Base-by-base conservation (phyloP, 2,797 vertebrate genomes). In the Iguana delicatissima region DNA sequence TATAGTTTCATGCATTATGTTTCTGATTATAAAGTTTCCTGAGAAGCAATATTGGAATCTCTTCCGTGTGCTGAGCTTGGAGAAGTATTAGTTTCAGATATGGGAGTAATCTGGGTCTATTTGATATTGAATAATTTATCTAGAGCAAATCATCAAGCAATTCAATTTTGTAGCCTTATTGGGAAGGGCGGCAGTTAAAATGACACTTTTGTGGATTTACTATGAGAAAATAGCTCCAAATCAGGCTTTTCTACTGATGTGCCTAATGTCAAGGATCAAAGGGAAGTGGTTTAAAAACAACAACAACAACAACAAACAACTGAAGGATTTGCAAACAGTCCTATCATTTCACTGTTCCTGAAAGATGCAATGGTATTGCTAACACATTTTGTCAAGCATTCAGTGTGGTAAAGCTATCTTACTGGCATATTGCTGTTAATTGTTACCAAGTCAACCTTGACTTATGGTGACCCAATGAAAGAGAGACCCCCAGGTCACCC, bases 51-150 rank as follows among this genome's bases (percentile, higher is more conserved):
- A 82, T 29, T 80, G 50, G 46, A 55, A 72, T 82, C 52, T 86
- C 22, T 52, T 86, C 29, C n/a, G 29, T 35, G 7, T 74, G 50
- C 64, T 81, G 22, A 81, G 35, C 67, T 42, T 89, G 69, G 32
- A 73, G 52, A 82, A 67, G 38, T 81, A 57, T 86, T 81, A 35
- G 46, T 67, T 89, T 35, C 77, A 76, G 20, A 42, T 55, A 72
- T 8, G 35, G 55, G 46, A 46, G n/a, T 67, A 38, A 55, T 86
- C 76, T 80, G 50, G 38, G 67, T 74, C 55, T 74, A n/a, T 82
- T 90, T 90, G 79, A 82, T 73, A 73, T 35, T 86, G 77, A 90
- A 90, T 86, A 72, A 90, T 90, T 90, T 86, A 90, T 86, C 77
- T 86, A 85, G 55, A 86, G 55, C 55, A 86, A 86, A 90, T 64